Evolutionary conservation across 2,888 invertebrate species (phyloP), one percentile per base, ranked within the genome.

Genomic region (Sturmia bella): DNA sequence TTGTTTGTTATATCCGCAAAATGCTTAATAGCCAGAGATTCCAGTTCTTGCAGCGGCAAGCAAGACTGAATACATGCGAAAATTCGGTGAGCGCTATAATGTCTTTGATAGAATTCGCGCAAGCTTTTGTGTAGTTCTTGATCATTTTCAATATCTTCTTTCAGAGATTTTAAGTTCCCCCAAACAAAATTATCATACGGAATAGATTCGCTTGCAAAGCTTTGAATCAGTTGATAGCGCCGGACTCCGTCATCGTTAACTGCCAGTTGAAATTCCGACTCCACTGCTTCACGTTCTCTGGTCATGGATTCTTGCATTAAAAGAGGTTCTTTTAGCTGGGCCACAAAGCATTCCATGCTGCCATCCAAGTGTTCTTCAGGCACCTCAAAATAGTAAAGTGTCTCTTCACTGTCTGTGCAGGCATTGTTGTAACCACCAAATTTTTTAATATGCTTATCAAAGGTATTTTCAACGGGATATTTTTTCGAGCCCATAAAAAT

Each of bases 401-500:
- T 98, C 86, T 94, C 93, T 90, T 98, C 97, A 89, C 94, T 94
- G 87, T 97, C 97, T 0, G 98, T 98, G 39, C 94, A 94, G 0
- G 97, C 98, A 89, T 98, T 98, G 88, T 95, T 94, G 9, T 94
- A 94, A 3, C 98, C 98, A 3, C 97, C 97, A 88, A 95, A 94
- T 92, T 95, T 95, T 92, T 94, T 94, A 37, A 96, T 93, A 85
- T 95, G 96, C 1, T 95, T 92, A 91, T 96, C 96, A 87, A 96
- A 96, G 84, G 94, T 95, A 89, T 97, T 97, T 91, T 98, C 97
- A 88, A 94, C 92, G 7, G 95, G 96, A 89, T 95, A 98, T 88
- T 97, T 97, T 87, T 95, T 93, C 85, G 96, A 97, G 39, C 98
- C 98, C 97, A 98, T 98, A 88, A 97, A 98, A 17, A 98, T 91